Base-by-base conservation (phyloP, 2,797 vertebrate species). In the Leuciscus waleckii region DNA sequence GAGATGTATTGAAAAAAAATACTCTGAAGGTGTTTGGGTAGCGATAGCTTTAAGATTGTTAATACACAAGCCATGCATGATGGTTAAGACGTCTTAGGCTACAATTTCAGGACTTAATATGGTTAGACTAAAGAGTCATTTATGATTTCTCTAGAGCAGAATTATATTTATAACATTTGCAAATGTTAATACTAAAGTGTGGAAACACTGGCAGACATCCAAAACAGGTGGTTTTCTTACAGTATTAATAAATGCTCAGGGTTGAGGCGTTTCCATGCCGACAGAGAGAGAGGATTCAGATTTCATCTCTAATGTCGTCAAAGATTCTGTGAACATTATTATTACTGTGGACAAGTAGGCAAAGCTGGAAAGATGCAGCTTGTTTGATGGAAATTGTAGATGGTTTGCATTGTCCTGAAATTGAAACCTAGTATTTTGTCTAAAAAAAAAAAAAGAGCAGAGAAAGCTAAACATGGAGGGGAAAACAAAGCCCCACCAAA, bases 1-100 rank as follows among this genome's bases (percentile, higher is more conserved):
- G 32, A 39, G 82, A 86, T 81, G 84, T 86, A 35, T 87, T 65
- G 21, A 86, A 86, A 74, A 87, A 0, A 74, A 84, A 81, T 79
- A 84, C 77, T 73, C 70, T 43, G 56, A 26, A 71, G 77, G 61
- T 54, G 63, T 83, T 82, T 81, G 21, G 74, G 69, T 63, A 82
- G 84, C 81, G 58, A 76, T 61, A 77, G 86, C 54, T 81, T 46
- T 70, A 75, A 78, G 84, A 88, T 88, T 80, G 85, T 89, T 87
- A 86, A 87, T 74, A 84, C 80, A 81, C 88, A 87, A 87, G 89
- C 85, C 88, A 70, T 88, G 90, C 90, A 85, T 86, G 86, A 77
- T 70, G 76, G 86, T 80, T 71, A 84, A 78, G 63, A 82, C 41
- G 68, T 69, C 11, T 49, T 76, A 69, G 84, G 84, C 84, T 19